Evolutionary conservation across 2,113 vertebrate genomes (phyloP).

Genomic region (Cebus imitator): DNA sequence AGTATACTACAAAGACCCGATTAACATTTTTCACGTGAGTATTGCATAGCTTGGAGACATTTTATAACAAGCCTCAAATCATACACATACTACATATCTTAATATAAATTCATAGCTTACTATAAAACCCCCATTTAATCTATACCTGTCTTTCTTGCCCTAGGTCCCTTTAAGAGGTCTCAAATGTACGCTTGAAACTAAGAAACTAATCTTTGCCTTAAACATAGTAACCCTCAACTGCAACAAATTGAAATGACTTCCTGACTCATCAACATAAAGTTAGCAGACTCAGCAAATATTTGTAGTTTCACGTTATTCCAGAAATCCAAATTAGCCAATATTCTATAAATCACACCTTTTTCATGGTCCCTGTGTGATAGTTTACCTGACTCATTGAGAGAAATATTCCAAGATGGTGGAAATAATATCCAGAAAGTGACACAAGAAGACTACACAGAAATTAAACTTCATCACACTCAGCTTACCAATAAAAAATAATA

Average conservation of each 20-base stretch:
- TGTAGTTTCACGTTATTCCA: not conserved
- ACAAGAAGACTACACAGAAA: not conserved
- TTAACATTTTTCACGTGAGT: not conserved
- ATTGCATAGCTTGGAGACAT: not conserved
- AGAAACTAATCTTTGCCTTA: not conserved
- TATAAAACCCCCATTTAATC: not conserved
- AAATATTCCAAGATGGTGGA: not conserved
- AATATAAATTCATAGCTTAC: not conserved
- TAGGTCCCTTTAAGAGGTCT: not conserved
- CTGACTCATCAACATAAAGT: not conserved
- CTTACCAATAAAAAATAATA: not conserved
- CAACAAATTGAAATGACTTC: not conserved
- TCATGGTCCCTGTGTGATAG: not conserved
- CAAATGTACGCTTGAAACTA: not conserved
- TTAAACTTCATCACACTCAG: not conserved
- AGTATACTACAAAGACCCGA: not conserved
- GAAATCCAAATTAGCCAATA: not conserved
- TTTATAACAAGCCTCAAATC: not conserved
- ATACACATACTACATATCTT: not conserved
- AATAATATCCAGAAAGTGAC: not conserved
- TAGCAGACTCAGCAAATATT: not conserved
- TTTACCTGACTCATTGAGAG: not conserved
- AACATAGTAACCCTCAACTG: not conserved
- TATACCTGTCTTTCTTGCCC: not conserved
- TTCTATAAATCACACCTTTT: not conserved